Evolutionary conservation across 2,888 invertebrate genomes (phyloP).

Genomic region (Calameuta idolon): DNA sequence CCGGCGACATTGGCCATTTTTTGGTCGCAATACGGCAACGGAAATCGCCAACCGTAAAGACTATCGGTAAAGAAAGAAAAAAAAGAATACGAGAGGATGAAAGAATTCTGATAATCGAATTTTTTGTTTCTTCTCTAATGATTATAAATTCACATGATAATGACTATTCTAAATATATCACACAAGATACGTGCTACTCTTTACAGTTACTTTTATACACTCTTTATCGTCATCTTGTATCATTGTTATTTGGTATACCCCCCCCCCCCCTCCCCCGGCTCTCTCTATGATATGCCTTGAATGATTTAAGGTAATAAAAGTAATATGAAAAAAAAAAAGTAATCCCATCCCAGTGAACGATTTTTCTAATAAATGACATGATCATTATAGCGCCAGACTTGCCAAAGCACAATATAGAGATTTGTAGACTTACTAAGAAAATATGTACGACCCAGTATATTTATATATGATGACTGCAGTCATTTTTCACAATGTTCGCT

Average conservation of each 20-base stretch:
- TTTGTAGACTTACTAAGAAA: conserved; percentile 6
- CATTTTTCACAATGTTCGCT: conserved; percentile 15
- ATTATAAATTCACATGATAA: not conserved
- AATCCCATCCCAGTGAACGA: not conserved
- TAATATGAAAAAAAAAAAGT: not conserved
- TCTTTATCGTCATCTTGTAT: not conserved
- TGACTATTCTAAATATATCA: not conserved
- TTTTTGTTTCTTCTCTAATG: not conserved
- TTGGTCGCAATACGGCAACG: conserved; percentile 96
- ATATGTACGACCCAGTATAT: conserved; percentile 11
- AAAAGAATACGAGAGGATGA: conserved; percentile 42
- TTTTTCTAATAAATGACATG: conserved; percentile 43
- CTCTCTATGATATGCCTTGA: not conserved
- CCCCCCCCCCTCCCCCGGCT: too few species aligned
- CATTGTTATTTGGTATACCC: not conserved
- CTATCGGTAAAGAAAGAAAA: conserved; percentile 70
- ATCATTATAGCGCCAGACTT: conserved; percentile 59
- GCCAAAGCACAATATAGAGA: conserved; percentile 64
- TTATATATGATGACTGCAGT: conserved; percentile 30
- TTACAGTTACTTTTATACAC: not conserved
- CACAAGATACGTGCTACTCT: not conserved
- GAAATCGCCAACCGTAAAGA: conserved; percentile 97
- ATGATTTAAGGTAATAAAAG: not conserved
- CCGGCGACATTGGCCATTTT: conserved; percentile 74
- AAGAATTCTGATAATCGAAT: not conserved